Conservation (phyloP, 1,140 invertebrate species). For the Metopolophium dirhodum region DNA sequence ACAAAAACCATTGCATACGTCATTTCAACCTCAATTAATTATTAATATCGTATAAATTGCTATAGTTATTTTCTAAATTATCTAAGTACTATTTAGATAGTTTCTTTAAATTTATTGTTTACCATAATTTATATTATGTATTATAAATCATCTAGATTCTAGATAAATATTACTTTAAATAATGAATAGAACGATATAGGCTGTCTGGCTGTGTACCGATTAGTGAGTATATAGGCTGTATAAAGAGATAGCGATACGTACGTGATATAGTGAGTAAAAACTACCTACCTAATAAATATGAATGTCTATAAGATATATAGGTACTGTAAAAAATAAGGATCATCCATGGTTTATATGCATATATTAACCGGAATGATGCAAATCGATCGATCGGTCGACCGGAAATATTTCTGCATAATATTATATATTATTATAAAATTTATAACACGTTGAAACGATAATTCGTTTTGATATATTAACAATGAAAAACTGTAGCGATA, state of each 20-base stretch:
- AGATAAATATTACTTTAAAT: background rate
- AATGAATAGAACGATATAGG: background rate
- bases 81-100: background rate
- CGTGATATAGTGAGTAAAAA: too few species aligned
- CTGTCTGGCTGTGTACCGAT: too few species aligned
- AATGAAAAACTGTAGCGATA: constrained; percentile 11
- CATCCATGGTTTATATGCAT: too few species aligned
- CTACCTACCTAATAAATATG: too few species aligned
- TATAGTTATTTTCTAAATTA: background rate
- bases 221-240: too few species aligned
- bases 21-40: background rate
- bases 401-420: background rate
- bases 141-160: background rate
- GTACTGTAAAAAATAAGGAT: too few species aligned
- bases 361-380: background rate
- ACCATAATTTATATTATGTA: background rate
- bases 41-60: too few species aligned
- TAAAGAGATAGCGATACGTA: too few species aligned
- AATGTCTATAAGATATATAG: too few species aligned
- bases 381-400: background rate
- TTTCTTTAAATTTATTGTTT: background rate
- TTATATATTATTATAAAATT: background rate
- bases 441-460: background rate
- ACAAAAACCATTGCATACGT: background rate
- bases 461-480: constrained; percentile 23